Percentiles rank a stretch among this genome's conserved stretches.
phyloP scores from a whole-genome alignment of 2,113 vertebrate species.

The Microtus montanus region DNA sequence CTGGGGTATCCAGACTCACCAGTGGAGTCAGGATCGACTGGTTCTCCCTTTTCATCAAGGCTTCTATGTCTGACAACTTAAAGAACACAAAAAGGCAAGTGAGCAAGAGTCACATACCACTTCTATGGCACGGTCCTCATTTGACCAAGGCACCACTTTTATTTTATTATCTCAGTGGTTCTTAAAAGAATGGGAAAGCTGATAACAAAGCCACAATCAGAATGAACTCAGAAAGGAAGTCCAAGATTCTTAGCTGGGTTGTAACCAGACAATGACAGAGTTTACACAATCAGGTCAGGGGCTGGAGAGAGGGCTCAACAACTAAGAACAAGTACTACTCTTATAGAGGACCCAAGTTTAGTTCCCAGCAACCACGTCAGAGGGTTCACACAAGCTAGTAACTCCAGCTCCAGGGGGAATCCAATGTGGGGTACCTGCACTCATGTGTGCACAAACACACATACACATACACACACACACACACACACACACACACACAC shows the following conservation, averaged over 20 bases:
- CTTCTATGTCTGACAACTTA: slow-evolving; percentile 91
- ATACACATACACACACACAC: not conserved
- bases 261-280: not conserved
- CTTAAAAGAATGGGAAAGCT: not conserved
- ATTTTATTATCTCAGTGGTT: slow-evolving; percentile 7
- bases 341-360: not conserved
- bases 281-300: not conserved
- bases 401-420: not conserved
- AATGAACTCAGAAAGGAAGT: not conserved
- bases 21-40: slow-evolving; percentile 94
- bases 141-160: not conserved
- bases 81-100: slow-evolving; percentile 24
- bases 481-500: not conserved
- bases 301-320: not conserved
- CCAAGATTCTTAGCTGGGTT: not conserved
- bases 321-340: not conserved
- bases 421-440: not conserved
- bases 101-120: not conserved
- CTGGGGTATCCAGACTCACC: slow-evolving; percentile 96
- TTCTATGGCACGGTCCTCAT: fast-evolving
- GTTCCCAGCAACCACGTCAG: not conserved
- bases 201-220: not conserved
- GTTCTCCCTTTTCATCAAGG: slow-evolving; percentile 92
- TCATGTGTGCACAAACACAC: not conserved
- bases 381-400: not conserved